phyloP scores from a whole-genome alignment of 1,140 invertebrate genomes.

The Luehdorfia chinensis region DNA sequence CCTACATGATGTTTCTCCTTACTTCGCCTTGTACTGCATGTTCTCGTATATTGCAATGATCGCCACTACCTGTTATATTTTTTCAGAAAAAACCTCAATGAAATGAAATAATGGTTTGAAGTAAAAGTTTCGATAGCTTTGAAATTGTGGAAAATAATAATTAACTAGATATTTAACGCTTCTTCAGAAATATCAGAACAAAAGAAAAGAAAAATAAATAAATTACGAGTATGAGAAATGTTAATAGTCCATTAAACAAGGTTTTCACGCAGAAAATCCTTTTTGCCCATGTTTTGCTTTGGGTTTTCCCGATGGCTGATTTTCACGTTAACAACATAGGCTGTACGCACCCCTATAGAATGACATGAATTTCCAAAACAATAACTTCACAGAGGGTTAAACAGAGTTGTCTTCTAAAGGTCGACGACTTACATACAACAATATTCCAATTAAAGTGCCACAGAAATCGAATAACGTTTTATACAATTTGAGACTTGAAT shows the following conservation, averaged over 20 bases:
- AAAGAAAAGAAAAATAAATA: no score
- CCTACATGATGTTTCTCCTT: no score
- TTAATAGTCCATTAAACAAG: constrained; percentile 36
- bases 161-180: no score
- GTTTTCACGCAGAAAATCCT: constrained; percentile 45
- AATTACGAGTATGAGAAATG: no score
- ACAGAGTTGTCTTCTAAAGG: background rate
- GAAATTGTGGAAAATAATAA: no score
- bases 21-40: no score
- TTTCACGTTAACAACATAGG: constrained; percentile 37
- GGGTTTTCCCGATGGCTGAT: constrained; percentile 54
- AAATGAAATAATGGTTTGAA: no score
- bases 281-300: constrained; percentile 47
- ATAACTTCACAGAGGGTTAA: constrained; percentile 32
- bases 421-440: constrained; percentile 2
- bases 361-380: constrained; percentile 57
- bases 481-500: constrained; percentile 2
- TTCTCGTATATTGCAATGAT: no score
- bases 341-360: constrained; percentile 30
- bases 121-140: no score
- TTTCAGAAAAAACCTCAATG: no score
- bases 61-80: no score
- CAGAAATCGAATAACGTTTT: background rate
- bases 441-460: constrained; percentile 9
- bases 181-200: no score